phyloP scores from a whole-genome alignment of 2,113 vertebrate species.

The Bambusicola thoracicus region DNA sequence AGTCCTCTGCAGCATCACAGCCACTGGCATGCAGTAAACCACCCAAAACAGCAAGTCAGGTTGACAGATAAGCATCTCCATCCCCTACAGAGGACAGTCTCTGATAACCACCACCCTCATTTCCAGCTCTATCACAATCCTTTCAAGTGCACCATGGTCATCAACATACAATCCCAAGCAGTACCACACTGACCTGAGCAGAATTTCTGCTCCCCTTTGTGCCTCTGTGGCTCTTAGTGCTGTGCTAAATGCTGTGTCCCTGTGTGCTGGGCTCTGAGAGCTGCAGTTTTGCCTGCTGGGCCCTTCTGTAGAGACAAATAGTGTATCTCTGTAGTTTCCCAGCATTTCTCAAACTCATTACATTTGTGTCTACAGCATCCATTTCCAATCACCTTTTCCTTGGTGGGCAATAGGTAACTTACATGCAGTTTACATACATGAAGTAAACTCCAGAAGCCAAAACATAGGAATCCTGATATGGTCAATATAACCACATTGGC shows the following conservation, averaged over 20 bases:
- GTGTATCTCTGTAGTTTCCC: not conserved
- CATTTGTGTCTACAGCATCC: not conserved
- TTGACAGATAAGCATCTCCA: not conserved
- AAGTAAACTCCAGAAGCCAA: not conserved
- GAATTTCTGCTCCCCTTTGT: not conserved
- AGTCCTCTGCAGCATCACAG: not conserved
- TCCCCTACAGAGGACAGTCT: not conserved
- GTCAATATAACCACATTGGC: not conserved
- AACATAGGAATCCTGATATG: not conserved
- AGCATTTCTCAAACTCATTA: not conserved
- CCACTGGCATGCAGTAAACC: not conserved
- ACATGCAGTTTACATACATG: not conserved
- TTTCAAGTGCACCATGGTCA: not conserved
- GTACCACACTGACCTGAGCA: no score
- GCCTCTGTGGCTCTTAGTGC: not conserved
- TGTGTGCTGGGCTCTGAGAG: not conserved
- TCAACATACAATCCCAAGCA: not conserved
- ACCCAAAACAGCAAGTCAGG: not conserved
- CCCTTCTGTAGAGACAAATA: fast-evolving
- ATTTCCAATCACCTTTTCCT: not conserved
- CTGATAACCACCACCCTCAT: not conserved
- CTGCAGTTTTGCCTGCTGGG: not conserved
- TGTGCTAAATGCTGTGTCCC: not conserved
- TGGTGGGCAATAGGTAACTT: not conserved
- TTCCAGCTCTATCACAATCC: not conserved